phyloP scores from a whole-genome alignment of 92 coral and sea anemone genomes.

The Actinernus sp. region DNA sequence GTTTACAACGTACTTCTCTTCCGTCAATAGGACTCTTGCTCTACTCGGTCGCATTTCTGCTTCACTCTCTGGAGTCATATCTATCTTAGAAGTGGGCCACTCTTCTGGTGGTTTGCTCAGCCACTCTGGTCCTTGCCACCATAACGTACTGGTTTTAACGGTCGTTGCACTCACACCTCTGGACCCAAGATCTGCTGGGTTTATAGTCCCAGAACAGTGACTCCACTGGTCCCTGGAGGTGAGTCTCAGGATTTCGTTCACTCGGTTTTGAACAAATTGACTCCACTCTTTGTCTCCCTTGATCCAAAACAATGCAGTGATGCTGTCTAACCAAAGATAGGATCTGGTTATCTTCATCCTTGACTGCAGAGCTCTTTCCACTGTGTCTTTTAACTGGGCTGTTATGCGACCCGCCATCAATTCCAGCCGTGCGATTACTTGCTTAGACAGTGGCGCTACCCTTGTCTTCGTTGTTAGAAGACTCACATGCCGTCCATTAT shows the following conservation, averaged over 20 bases:
- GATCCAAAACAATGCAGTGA: slow-evolving; percentile 8
- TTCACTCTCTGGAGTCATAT: too few relatives aligned
- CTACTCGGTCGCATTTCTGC: too few relatives aligned
- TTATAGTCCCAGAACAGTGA: too few relatives aligned
- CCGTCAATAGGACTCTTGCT: too few relatives aligned
- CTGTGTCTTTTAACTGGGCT: neutral
- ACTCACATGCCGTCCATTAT: neutral
- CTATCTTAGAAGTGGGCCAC: slow-evolving; percentile 16
- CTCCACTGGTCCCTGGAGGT: too few relatives aligned
- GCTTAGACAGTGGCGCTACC: slow-evolving; percentile 7
- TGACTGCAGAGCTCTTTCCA: slow-evolving; percentile 5
- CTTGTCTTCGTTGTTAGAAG: slow-evolving; percentile 8
- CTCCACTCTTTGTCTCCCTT: too few relatives aligned
- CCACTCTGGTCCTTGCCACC: slow-evolving; percentile 9
- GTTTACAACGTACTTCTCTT: too few relatives aligned
- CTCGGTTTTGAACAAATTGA: too few relatives aligned
- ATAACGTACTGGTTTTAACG: neutral
- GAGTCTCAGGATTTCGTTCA: too few relatives aligned
- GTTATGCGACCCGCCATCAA: slow-evolving; percentile 1
- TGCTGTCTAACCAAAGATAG: slow-evolving; percentile 15
- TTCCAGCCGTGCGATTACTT: slow-evolving; percentile 4
- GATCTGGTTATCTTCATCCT: neutral
- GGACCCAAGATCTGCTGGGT: too few relatives aligned
- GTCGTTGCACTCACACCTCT: too few relatives aligned
- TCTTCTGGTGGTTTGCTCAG: neutral